Evolutionary conservation across 2,888 invertebrate species (phyloP), one percentile per base, ranked within the genome.

Genomic region (Epistrophe grossulariae): DNA sequence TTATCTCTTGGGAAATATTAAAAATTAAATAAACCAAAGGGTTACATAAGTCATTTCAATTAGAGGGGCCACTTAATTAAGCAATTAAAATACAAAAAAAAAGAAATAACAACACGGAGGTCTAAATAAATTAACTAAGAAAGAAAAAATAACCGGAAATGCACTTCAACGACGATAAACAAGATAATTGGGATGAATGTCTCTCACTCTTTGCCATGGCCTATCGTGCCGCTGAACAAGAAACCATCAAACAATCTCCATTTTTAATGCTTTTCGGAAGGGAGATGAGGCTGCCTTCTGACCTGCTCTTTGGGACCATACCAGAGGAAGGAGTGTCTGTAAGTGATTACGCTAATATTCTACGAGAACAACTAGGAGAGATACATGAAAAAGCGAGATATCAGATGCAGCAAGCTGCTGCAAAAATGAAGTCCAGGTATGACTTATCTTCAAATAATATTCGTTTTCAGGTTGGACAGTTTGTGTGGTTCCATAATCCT

Each of bases 31-130:
- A 66, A 52, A 59, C n/a, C 70, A 73, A 68, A 73, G 60, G 73
- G 73, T 68, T 66, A 71, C 71, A 59, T 38, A 68, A 82, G 43
- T 79, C 68, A 45, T 48, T 59, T 45, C 78, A 83, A 83, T 83
- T 83, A 59, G 24, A 24, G 76, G 15, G n/a, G 52, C 40, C 72
- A 60, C 50, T 78, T 66, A 60, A 78, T 19, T 60, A 19, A 40
- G n/a, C 52, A 76, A 83, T 74, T 59, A 74, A 79, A 68, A 64
- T 11, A 55, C 13, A 52, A 71, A 57, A 24, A 38, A 55, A 40
- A 70, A 64, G 66, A 40, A 66, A 43, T 17, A 35, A 7, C 35
- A 6, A 9, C 62, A 62, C 38, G 62, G 55, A 55, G 70, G 64
- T 74, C 68, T 70, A 17, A 45, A 40, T 10, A 31, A 84, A 70